Base-by-base conservation (phyloP, 2,797 vertebrate genomes). In the Rhynchotus rufescens region DNA sequence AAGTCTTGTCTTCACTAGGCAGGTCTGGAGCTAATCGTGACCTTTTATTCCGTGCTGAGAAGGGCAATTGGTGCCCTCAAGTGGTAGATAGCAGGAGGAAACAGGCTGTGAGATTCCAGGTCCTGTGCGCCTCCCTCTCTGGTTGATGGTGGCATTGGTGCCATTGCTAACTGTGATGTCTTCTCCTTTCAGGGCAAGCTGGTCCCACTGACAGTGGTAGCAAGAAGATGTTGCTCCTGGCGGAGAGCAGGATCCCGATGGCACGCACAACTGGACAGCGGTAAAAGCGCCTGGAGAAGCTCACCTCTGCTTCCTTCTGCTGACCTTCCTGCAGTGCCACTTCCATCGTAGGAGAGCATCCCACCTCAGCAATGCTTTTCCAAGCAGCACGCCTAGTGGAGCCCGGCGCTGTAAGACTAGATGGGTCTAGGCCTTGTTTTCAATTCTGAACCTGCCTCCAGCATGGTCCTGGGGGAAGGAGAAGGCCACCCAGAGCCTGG, bases 41-140 rank as follows among this genome's bases (percentile, higher is more conserved):
- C 96, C 95, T 95, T 94, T 92, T 60, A 83, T 94, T 95, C 94
- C 90, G 90, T 73, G 90, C 67, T 92, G 91, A 73, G 86, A 32
- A 96, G 88, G 84, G 93, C 86, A 84, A 78, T 61, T 94, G 91
- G 91, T 96, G 96, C 96, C 96, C 94, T 95, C 95, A 95, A 95
- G 95, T 92, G 96, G 96, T 66, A 93, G 88, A 86, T 38, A 25
- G 40, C 36, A 90, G 92, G 42, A 92, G 81, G 75, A 88, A 84
- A 90, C 61, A 12, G 5, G 80, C 67, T 38, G 3, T 6, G 64
- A 15, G 5, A 26, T 32, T 22, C 21, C 6, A 34, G 14, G 47
- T 15, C 16, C 4, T 3, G 36, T 44, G 57, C 47, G 71, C 25
- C 28, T 45, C n/a, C 9, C 16, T 30, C 6, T 26, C 15, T 25